These are phyloP conservation scores for Andrena flavipes DNA, from an alignment of 2,888 invertebrate genomes.

Conservation along the genomic window DNA sequence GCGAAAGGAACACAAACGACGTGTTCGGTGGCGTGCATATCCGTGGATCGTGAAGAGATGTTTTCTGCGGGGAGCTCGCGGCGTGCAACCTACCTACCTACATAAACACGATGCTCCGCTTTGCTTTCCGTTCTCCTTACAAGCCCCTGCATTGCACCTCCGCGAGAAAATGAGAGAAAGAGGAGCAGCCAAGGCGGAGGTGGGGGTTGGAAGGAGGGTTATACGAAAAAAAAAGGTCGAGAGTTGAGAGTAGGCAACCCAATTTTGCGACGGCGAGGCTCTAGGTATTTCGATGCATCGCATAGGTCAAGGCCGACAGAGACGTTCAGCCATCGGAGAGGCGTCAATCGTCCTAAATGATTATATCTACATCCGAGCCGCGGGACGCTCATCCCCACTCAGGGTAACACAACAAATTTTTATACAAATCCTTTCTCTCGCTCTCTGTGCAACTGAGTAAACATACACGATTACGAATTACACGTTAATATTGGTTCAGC, in stretches of 20 bases:
- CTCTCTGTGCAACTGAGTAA: too few species aligned
- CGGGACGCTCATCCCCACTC: neutral
- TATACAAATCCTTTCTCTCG: too few species aligned
- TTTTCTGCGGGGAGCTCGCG: slow-evolving; percentile 62
- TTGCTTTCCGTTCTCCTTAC: slow-evolving; percentile 77
- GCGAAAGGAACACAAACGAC: neutral
- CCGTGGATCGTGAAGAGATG: slow-evolving; percentile 55
- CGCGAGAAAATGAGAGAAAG: slow-evolving; percentile 62
- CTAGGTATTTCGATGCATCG: slow-evolving; percentile 56
- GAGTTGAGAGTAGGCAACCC: slow-evolving; percentile 69
- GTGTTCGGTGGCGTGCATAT: slow-evolving; percentile 19
- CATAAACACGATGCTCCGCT: slow-evolving; percentile 77
- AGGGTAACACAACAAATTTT: neutral
- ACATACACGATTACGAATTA: too few species aligned
- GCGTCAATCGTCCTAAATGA: slow-evolving; percentile 42
- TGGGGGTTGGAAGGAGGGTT: slow-evolving; percentile 20
- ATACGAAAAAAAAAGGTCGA: slow-evolving; percentile 66
- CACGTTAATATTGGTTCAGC: too few species aligned
- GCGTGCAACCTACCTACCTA: slow-evolving; percentile 76
- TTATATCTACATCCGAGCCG: neutral
- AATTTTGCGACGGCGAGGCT: slow-evolving; percentile 61
- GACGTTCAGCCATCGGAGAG: slow-evolving; percentile 48
- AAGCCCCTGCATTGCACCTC: slow-evolving; percentile 71
- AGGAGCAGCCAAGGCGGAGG: slow-evolving; percentile 28
- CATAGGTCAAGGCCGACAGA: slow-evolving; percentile 68